These are phyloP conservation scores for Patella ulyssiponensis DNA, from an alignment of 2,888 invertebrate species.

Conservation along the genomic window DNA sequence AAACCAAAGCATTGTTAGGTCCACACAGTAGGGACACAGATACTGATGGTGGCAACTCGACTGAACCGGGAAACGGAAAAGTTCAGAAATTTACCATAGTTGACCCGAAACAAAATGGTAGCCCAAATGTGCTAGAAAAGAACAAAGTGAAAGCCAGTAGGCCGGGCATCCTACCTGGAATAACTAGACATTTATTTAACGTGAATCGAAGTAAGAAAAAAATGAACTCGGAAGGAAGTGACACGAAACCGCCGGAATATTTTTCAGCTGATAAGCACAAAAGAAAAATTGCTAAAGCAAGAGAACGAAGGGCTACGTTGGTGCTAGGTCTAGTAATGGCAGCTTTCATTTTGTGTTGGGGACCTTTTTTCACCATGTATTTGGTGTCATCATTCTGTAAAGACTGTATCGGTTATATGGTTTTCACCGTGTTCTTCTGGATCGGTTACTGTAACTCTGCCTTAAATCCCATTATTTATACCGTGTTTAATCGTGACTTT, in stretches of 20 bases:
- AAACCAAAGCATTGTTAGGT: conserved; percentile 38
- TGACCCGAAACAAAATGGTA: conserved; percentile 41
- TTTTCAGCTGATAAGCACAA: conserved; percentile 77
- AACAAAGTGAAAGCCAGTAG: not conserved
- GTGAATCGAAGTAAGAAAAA: conserved; percentile 35
- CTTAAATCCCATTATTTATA: conserved; percentile 92
- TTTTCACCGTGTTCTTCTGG: conserved; percentile 94
- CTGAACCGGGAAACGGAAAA: conserved; percentile 35
- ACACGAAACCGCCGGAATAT: conserved; percentile 31
- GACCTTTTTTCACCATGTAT: conserved; percentile 89
- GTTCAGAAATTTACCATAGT: conserved; percentile 39
- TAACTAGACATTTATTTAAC: conserved; percentile 26
- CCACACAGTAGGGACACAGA: conserved; percentile 16
- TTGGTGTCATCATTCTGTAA: conserved; percentile 71
- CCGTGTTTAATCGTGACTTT: conserved; percentile 98
- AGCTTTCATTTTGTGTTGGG: conserved; percentile 97
- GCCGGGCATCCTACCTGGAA: conserved; percentile 6
- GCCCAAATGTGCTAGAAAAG: conserved; percentile 13
- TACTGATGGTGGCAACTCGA: conserved; percentile 12
- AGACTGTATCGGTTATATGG: conserved; percentile 60
- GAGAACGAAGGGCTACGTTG: conserved; percentile 95
- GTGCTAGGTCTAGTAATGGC: conserved; percentile 98
- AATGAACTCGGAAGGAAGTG: conserved; percentile 24
- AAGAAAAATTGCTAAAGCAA: conserved; percentile 91
- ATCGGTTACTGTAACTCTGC: conserved; percentile 97